phyloP scores from a whole-genome alignment of 2,113 vertebrate species.

The Elgaria multicarinata region DNA sequence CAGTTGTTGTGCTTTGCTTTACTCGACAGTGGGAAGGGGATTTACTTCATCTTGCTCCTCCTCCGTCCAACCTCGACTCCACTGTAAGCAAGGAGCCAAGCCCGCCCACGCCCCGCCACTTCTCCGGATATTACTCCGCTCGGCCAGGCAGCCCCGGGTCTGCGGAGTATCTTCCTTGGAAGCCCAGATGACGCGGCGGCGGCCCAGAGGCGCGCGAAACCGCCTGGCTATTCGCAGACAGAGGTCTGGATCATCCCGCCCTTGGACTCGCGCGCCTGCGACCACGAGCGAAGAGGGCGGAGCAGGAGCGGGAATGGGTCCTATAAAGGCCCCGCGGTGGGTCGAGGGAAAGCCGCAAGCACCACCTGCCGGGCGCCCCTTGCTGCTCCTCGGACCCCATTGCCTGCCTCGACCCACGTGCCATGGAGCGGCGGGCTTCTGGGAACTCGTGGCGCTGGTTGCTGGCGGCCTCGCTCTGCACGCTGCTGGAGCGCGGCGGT shows the following conservation, averaged over 20 bases:
- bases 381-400: not conserved
- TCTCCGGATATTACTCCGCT: constrained; percentile 25
- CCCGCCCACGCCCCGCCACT: too few species aligned
- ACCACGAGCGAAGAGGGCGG: not conserved
- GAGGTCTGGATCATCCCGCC: not conserved
- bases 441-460: not conserved
- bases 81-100: constrained; percentile 47
- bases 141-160: not conserved
- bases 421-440: not conserved
- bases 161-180: not conserved
- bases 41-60: not conserved
- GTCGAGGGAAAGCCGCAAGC: too few species aligned
- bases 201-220: fast-evolving
- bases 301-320: fast-evolving
- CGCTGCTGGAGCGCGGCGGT: not conserved
- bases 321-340: not conserved
- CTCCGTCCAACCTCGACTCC: not conserved
- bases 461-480: not conserved
- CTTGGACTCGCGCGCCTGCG: not conserved
- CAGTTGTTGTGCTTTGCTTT: not conserved
- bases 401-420: not conserved
- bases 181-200: not conserved
- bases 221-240: not conserved
- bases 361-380: not conserved
- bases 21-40: not conserved